phyloP scores from a whole-genome alignment of 2,113 vertebrate genomes.

The Aix galericulata region DNA sequence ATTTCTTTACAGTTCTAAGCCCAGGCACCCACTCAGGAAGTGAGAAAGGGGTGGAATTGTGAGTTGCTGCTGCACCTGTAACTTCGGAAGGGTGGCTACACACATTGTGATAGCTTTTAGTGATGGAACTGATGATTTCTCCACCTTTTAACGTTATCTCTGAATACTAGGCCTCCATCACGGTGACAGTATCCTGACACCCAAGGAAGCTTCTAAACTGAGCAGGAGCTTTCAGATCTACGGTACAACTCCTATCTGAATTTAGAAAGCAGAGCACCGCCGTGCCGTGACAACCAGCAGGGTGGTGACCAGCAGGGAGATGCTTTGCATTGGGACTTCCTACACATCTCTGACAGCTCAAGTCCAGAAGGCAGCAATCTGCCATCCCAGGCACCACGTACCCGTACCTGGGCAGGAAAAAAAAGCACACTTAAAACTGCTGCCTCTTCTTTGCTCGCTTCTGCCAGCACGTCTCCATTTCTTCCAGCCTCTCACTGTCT shows the following conservation, averaged over 20 bases:
- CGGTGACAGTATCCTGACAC: background rate
- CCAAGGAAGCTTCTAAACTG: background rate
- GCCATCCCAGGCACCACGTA: background rate
- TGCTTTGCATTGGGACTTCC: background rate
- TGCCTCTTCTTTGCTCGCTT: background rate
- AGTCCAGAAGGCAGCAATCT: background rate
- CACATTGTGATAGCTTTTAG: fast-evolving
- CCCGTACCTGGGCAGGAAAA: background rate
- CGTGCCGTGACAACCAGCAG: background rate
- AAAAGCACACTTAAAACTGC: background rate
- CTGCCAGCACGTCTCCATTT: background rate
- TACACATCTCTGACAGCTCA: background rate
- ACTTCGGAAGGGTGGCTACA: background rate
- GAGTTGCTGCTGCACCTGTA: fast-evolving
- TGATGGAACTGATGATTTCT: background rate
- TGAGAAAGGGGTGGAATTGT: background rate
- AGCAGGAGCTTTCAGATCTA: background rate
- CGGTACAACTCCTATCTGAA: background rate
- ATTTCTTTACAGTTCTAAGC: background rate
- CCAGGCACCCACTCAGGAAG: no score
- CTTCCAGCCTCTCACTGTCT: background rate
- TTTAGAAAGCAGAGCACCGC: background rate
- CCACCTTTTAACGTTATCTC: background rate
- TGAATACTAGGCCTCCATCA: background rate
- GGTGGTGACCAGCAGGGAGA: background rate